Conservation (phyloP, 2,113 vertebrate genomes). For the Brevimyrus niger region DNA sequence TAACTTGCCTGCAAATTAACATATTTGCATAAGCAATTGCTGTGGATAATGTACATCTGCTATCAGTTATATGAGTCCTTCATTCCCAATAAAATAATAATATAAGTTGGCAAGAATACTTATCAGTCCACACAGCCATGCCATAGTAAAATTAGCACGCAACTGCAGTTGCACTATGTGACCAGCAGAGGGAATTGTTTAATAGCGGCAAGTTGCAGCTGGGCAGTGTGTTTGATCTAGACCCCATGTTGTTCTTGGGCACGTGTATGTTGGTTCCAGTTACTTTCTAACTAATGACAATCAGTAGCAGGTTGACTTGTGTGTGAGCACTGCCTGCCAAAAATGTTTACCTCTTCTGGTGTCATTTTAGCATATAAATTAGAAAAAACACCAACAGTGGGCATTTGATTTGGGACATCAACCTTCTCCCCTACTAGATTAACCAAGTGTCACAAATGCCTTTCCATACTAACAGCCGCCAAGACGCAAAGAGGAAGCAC, state of each 20-base stretch:
- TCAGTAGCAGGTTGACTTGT: background rate
- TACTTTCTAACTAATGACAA: background rate
- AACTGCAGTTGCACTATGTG: constrained; percentile 3
- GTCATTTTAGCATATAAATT: background rate
- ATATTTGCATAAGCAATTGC: background rate
- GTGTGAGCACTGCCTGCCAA: background rate
- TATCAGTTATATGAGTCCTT: background rate
- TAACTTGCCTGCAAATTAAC: background rate
- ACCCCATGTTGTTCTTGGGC: background rate
- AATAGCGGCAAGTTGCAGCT: background rate
- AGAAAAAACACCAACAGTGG: background rate
- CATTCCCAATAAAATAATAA: background rate
- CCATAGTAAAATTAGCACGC: background rate
- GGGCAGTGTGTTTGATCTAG: background rate
- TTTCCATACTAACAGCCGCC: background rate
- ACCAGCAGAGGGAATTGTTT: constrained; percentile 21
- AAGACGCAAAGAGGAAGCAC: background rate
- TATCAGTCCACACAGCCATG: background rate
- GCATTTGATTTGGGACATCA: background rate
- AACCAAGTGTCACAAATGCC: background rate
- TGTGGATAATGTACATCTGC: background rate
- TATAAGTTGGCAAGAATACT: background rate
- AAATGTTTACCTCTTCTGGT: background rate
- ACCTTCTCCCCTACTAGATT: background rate
- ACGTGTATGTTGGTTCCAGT: background rate